Percentiles rank a stretch among this genome's conserved stretches.
Conservation (phyloP, 2,888 invertebrate species). For the Melanostoma scalare region DNA sequence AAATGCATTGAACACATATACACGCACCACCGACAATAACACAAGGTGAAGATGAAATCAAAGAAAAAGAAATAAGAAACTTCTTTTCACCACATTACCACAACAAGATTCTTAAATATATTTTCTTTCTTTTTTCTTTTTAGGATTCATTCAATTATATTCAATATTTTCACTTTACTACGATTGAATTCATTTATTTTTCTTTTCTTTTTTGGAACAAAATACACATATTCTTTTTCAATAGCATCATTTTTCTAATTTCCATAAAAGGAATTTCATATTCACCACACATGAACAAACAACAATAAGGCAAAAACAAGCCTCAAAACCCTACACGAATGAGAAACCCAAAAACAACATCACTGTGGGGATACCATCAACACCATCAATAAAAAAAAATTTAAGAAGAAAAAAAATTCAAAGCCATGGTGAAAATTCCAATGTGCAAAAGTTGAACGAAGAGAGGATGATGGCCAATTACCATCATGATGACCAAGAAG, state of each 20-base stretch:
- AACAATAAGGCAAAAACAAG: constrained; percentile 46
- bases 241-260: not conserved
- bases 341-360: constrained; percentile 56
- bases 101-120: constrained; percentile 11
- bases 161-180: not conserved
- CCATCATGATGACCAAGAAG: constrained; percentile 53
- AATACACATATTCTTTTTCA: not conserved
- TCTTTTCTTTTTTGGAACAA: not conserved
- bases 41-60: constrained; percentile 53
- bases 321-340: constrained; percentile 49
- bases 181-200: not conserved
- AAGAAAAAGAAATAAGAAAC: constrained; percentile 25
- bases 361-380: not conserved
- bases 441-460: constrained; percentile 71
- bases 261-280: not conserved
- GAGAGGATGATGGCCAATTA: constrained; percentile 67
- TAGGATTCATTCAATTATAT: not conserved
- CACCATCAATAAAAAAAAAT: constrained; percentile 29
- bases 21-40: constrained; percentile 38
- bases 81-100: constrained; percentile 40
- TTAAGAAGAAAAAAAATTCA: constrained; percentile 14
- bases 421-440: constrained; percentile 69
- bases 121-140: not conserved
- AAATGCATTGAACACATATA: constrained; percentile 39
- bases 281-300: constrained; percentile 35